A percentile compares a stretch with the other conserved stretches of the same genome.
Conservation (phyloP, 2,113 vertebrate genomes). For the Grammomys dolichurus region DNA sequence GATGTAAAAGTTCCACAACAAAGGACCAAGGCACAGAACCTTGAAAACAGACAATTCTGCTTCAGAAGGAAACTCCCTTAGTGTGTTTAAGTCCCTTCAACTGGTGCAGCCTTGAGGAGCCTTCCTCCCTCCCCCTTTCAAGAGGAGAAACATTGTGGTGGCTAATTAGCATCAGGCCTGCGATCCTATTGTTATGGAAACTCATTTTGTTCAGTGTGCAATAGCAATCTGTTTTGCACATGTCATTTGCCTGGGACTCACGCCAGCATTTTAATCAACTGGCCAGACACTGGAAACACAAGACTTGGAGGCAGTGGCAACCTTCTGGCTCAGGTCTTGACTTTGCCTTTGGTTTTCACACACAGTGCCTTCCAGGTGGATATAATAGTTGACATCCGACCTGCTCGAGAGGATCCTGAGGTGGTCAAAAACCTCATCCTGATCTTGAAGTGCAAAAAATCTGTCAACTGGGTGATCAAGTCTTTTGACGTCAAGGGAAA, state of each 20-base stretch:
- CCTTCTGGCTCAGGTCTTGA: conserved; percentile 85
- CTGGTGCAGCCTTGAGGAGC: conserved; percentile 53
- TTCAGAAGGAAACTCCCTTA: conserved; percentile 61
- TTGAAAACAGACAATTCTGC: conserved; percentile 62
- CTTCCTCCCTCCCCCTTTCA: neutral
- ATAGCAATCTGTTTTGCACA: conserved; percentile 91
- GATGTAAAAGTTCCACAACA: conserved; percentile 35
- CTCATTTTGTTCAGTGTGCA: conserved; percentile 84
- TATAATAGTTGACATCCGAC: conserved; percentile 95
- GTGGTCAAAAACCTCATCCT: conserved; percentile 91
- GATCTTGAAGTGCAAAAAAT: conserved; percentile 94
- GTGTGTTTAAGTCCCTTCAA: conserved; percentile 62
- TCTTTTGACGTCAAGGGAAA: conserved; percentile 91
- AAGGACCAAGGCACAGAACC: conserved; percentile 42
- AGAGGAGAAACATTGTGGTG: conserved; percentile 57
- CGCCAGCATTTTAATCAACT: conserved; percentile 95
- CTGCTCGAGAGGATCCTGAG: conserved; percentile 87
- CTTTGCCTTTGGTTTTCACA: conserved; percentile 86
- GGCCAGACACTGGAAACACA: conserved; percentile 92
- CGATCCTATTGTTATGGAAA: conserved; percentile 87
- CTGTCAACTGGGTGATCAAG: conserved; percentile 98
- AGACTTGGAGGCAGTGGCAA: conserved; percentile 88
- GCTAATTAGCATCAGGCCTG: conserved; percentile 75
- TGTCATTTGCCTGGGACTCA: conserved; percentile 90
- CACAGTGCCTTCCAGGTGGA: conserved; percentile 97